Conservation (phyloP, 2,113 vertebrate species). For the Herpetotheres cachinnans region DNA sequence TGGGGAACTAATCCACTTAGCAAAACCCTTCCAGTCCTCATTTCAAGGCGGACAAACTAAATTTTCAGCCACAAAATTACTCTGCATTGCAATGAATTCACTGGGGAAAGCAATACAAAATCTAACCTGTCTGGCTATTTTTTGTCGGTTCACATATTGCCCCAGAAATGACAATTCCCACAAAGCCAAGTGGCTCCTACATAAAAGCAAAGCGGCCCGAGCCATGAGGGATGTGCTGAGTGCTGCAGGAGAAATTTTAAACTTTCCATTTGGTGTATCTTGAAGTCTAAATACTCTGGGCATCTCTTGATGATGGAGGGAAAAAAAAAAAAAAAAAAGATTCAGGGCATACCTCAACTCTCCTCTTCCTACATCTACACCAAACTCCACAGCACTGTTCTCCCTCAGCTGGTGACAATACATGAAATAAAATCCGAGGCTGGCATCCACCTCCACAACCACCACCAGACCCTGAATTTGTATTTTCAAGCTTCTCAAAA, state of each 20-base stretch:
- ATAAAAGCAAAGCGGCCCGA: neutral
- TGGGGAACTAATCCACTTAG: neutral
- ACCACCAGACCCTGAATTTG: neutral
- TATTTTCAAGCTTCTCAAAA: neutral
- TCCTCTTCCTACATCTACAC: neutral
- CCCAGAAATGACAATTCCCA: neutral
- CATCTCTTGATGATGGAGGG: neutral
- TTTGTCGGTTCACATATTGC: neutral
- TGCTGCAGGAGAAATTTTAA: neutral
- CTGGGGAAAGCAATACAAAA: neutral
- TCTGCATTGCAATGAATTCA: neutral
- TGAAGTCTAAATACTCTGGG: neutral
- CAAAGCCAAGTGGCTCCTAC: neutral
- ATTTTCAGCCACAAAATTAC: neutral
- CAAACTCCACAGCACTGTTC: fast-evolving
- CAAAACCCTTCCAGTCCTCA: neutral
- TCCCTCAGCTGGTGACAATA: neutral
- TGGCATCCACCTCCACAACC: neutral
- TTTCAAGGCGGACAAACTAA: neutral
- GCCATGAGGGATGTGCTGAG: neutral
- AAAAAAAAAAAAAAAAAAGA: neutral
- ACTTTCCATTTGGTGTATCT: neutral
- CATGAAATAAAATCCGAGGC: neutral
- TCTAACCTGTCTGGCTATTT: neutral
- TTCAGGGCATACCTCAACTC: neutral